Conservation (phyloP, 2,888 invertebrate species). For the Patella depressa region DNA sequence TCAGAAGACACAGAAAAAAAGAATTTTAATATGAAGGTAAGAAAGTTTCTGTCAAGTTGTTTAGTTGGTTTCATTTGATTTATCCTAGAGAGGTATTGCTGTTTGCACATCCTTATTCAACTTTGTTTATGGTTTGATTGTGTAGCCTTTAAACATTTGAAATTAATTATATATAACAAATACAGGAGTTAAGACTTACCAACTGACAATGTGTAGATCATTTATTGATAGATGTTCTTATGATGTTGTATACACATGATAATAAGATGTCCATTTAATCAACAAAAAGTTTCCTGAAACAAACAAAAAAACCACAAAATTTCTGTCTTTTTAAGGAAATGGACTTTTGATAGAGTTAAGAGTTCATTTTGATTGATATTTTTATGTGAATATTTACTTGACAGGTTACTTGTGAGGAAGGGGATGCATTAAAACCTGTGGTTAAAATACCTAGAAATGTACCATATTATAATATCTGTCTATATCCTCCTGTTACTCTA, state of each 20-base stretch:
- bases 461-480: constrained; percentile 81
- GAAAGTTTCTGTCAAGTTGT: not conserved
- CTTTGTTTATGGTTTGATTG: too few species aligned
- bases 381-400: constrained; percentile 6
- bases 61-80: not conserved
- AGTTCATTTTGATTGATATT: not conserved
- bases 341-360: too few species aligned
- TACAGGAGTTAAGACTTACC: too few species aligned
- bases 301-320: not conserved
- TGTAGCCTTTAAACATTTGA: too few species aligned
- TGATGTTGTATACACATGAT: too few species aligned
- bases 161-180: too few species aligned
- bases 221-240: too few species aligned
- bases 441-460: constrained; percentile 68
- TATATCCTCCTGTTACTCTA: constrained; percentile 82
- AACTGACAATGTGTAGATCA: too few species aligned
- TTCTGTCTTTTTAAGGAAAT: not conserved
- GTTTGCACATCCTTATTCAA: too few species aligned
- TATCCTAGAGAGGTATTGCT: not conserved
- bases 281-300: not conserved
- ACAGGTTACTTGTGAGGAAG: constrained; percentile 58
- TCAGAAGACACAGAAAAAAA: constrained; percentile 68
- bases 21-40: constrained; percentile 62
- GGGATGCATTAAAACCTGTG: constrained; percentile 48
- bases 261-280: not conserved